These are phyloP conservation scores for Pseudococcus longispinus DNA, from an alignment of 2,888 invertebrate species.

Conservation along the genomic window DNA sequence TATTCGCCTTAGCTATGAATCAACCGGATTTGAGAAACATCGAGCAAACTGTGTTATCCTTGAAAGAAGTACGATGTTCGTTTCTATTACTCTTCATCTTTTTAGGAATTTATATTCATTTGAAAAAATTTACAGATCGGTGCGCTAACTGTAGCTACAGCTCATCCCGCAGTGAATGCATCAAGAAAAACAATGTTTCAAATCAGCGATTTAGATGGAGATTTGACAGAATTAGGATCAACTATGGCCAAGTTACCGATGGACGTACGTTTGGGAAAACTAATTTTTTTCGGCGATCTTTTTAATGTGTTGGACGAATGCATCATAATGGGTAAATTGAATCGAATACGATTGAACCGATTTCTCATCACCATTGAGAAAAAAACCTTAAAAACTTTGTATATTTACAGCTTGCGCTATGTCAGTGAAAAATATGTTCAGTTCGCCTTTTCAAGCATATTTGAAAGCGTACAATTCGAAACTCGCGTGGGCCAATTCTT, in stretches of 20 bases:
- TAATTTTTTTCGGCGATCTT: slow-evolving; percentile 85
- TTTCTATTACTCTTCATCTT: neutral
- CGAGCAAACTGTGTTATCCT: slow-evolving; percentile 77
- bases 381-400: neutral
- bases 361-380: neutral
- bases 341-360: neutral
- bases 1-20: slow-evolving; percentile 83
- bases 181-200: too few species aligned
- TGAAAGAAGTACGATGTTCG: slow-evolving; percentile 74
- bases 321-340: slow-evolving; percentile 75
- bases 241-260: slow-evolving; percentile 84
- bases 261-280: slow-evolving; percentile 80
- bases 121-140: slow-evolving; percentile 70
- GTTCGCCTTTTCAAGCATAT: slow-evolving; percentile 73
- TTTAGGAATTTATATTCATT: neutral
- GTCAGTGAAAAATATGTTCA: slow-evolving; percentile 81
- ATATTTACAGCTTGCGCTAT: slow-evolving; percentile 77
- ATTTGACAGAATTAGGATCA: slow-evolving; percentile 83
- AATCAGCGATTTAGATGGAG: slow-evolving; percentile 75
- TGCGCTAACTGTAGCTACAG: slow-evolving; percentile 67
- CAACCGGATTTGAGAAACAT: slow-evolving; percentile 86
- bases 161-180: neutral
- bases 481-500: slow-evolving; percentile 81
- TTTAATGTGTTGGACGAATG: slow-evolving; percentile 85
- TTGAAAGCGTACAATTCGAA: slow-evolving; percentile 77